Evolutionary conservation across 2,888 invertebrate genomes (phyloP).

Genomic region (Rhamphomyia laevipes): DNA sequence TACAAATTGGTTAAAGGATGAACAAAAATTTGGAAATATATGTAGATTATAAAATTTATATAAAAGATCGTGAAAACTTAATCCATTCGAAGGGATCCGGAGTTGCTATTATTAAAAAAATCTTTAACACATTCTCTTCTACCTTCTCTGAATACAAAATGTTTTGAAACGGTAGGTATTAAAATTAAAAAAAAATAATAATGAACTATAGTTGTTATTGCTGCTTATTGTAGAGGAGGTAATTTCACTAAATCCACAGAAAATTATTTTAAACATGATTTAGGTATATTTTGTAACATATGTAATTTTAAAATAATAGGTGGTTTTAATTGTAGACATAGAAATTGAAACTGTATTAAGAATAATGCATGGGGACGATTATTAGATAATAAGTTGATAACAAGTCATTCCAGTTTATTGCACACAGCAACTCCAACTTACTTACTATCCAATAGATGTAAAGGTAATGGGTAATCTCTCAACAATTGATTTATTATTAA

Average conservation of each 20-base stretch:
- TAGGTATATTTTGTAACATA: background rate
- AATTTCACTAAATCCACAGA: background rate
- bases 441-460: background rate
- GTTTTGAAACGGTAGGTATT: background rate
- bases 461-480: background rate
- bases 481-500: no score
- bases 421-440: background rate
- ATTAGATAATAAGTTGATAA: background rate
- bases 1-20: background rate
- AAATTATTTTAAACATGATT: background rate
- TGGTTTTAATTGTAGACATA: background rate
- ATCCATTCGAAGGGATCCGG: background rate
- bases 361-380: background rate
- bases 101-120: background rate
- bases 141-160: background rate
- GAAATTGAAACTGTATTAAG: background rate
- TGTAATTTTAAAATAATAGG: no score
- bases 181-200: background rate
- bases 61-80: background rate
- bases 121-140: background rate
- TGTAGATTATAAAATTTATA: background rate
- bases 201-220: background rate
- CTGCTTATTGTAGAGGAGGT: background rate
- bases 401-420: no score
- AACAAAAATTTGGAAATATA: background rate